Percentiles rank a stretch among this genome's conserved stretches.
Conservation (phyloP, 2,797 vertebrate species). For the Hyperoplus lanceolatus region DNA sequence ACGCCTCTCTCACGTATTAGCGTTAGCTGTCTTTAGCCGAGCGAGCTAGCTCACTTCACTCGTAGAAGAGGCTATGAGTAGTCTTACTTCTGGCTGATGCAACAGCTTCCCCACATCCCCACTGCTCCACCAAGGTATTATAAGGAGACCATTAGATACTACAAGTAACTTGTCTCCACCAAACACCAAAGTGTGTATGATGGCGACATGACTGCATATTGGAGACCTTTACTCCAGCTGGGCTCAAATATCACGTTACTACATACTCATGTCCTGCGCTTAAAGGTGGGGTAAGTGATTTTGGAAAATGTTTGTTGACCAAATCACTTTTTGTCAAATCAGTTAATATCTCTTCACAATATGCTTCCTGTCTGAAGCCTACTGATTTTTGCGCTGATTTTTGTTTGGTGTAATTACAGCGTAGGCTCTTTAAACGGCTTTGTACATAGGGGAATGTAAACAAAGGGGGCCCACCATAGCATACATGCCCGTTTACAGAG, state of each 20-base stretch:
- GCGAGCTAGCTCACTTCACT: constrained; percentile 36
- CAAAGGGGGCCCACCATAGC: too few relatives aligned
- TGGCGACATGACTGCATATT: background rate
- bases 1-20: background rate
- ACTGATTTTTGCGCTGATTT: too few relatives aligned
- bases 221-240: background rate
- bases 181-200: background rate
- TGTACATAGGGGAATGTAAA: too few relatives aligned
- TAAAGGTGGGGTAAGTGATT: background rate
- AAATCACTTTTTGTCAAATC: too few relatives aligned
- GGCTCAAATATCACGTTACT: background rate
- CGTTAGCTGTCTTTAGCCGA: constrained; percentile 1
- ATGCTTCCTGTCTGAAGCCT: too few relatives aligned
- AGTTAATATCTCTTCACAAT: too few relatives aligned
- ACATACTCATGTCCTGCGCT: background rate
- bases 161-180: background rate
- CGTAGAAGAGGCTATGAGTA: background rate
- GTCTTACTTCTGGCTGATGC: constrained; percentile 65
- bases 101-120: constrained; percentile 38
- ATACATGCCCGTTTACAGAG: too few relatives aligned
- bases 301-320: too few relatives aligned
- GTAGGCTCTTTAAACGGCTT: too few relatives aligned
- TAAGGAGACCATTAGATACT: too few relatives aligned
- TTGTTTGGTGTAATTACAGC: too few relatives aligned
- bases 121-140: too few relatives aligned